Conservation (phyloP, 2,888 invertebrate genomes). For the Meganola albula region DNA sequence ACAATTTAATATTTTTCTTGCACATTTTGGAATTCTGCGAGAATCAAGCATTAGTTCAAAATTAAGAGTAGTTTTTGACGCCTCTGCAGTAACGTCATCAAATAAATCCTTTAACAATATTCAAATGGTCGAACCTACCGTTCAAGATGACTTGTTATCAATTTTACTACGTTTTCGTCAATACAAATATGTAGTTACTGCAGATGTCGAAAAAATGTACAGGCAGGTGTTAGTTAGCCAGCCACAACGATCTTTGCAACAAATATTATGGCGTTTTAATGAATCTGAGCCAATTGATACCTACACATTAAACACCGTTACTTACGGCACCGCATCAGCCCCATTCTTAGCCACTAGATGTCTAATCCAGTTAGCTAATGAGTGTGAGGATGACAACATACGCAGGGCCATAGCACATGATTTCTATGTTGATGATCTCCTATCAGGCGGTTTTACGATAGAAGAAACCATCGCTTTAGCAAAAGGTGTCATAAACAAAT, state of each 20-base stretch:
- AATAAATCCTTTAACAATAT: too few species aligned
- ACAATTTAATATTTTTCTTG: too few species aligned
- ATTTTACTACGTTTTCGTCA: too few species aligned
- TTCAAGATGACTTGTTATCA: too few species aligned
- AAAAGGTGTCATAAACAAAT: slow-evolving; percentile 13
- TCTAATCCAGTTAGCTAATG: slow-evolving; percentile 13
- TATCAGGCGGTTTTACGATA: slow-evolving; percentile 15
- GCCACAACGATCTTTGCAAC: slow-evolving; percentile 18
- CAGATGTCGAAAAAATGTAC: slow-evolving; percentile 25
- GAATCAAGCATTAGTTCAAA: too few species aligned
- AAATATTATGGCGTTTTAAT: slow-evolving; percentile 17
- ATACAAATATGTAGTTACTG: slow-evolving; percentile 14
- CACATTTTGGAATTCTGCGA: too few species aligned
- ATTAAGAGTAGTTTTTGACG: too few species aligned
- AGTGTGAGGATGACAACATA: slow-evolving; percentile 9
- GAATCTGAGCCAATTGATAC: not conserved
- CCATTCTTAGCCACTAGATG: slow-evolving; percentile 25
- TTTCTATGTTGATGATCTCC: slow-evolving; percentile 26
- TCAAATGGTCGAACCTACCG: too few species aligned
- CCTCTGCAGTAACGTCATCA: too few species aligned
- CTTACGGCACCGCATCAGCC: slow-evolving; percentile 26
- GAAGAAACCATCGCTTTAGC: slow-evolving; percentile 10
- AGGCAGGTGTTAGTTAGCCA: slow-evolving; percentile 9
- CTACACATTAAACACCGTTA: slow-evolving; percentile 15
- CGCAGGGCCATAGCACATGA: slow-evolving; percentile 9